Conservation (phyloP, 2,113 vertebrate genomes). For the Dipodomys merriami region DNA sequence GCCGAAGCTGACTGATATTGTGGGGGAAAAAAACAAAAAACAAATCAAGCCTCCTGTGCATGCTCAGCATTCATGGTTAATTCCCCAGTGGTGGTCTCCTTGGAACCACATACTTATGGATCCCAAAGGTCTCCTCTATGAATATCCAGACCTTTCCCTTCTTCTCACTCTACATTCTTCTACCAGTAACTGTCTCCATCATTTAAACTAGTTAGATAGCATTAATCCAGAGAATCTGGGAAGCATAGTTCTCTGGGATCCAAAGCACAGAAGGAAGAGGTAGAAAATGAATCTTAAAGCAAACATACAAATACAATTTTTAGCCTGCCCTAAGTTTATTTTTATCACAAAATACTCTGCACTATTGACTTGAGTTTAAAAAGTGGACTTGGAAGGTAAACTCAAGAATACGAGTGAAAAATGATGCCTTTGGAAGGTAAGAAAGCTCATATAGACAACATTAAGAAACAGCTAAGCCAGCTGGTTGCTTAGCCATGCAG, state of each 20-base stretch:
- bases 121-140: no score
- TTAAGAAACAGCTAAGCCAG: background rate
- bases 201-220: background rate
- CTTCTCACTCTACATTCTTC: background rate
- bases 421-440: background rate
- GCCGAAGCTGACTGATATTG: no score
- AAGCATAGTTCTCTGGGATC: background rate
- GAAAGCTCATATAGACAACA: background rate
- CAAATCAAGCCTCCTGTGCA: no score
- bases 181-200: background rate
- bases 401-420: background rate
- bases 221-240: background rate
- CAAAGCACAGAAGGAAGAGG: background rate
- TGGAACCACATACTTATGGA: no score
- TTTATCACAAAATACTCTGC: background rate
- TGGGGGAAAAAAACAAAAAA: no score
- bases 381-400: background rate
- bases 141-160: background rate
- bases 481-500: background rate
- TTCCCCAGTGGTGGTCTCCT: no score
- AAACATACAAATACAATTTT: background rate
- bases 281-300: background rate
- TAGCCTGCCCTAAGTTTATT: background rate
- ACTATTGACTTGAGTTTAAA: background rate
- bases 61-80: no score